phyloP scores from a whole-genome alignment of 37 sponge, comb jelly and placozoan species.

The Halisarca cf. caerulea region DNA sequence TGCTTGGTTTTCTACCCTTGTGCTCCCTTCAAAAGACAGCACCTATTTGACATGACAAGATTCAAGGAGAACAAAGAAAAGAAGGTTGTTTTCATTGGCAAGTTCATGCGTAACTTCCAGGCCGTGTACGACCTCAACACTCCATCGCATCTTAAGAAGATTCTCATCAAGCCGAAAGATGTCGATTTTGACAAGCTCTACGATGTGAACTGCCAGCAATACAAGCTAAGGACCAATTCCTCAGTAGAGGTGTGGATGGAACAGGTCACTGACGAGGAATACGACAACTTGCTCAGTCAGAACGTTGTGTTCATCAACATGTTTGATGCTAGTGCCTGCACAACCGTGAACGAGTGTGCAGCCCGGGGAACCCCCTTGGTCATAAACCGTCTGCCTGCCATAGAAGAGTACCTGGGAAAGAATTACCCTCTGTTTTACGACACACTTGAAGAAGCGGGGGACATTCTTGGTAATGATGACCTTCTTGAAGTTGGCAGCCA shows the following conservation, averaged over 20 bases:
- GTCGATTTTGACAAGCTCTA: conserved; percentile 40
- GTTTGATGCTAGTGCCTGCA: conserved; percentile 55
- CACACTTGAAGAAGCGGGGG: conserved; percentile 45
- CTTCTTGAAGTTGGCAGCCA: conserved; percentile 22
- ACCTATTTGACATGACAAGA: conserved; percentile 29
- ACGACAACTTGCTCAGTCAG: conserved; percentile 51
- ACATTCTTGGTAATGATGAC: conserved; percentile 25
- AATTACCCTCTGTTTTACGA: conserved; percentile 64
- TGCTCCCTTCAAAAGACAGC: conserved; percentile 38
- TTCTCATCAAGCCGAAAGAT: conserved; percentile 43
- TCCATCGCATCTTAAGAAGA: conserved; percentile 35
- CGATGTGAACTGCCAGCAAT: conserved; percentile 1
- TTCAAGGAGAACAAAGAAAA: conserved; percentile 17
- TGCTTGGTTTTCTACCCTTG: conserved; percentile 36
- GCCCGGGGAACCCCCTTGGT: conserved; percentile 51
- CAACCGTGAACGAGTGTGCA: conserved; percentile 54
- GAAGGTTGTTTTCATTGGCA: conserved; percentile 44
- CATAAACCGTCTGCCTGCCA: conserved; percentile 57
- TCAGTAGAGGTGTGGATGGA: conserved; percentile 33
- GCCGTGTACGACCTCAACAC: conserved; percentile 44
- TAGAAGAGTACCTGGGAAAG: conserved; percentile 57
- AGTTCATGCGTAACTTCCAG: conserved; percentile 54
- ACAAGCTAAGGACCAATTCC: conserved; percentile 32
- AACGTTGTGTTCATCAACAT: conserved; percentile 63
- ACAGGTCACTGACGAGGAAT: conserved; percentile 44